A percentile compares a stretch with the other conserved stretches of the same genome.
Evolutionary conservation across 2,113 vertebrate genomes (phyloP).

Genomic region (Coreoperca whiteheadi): DNA sequence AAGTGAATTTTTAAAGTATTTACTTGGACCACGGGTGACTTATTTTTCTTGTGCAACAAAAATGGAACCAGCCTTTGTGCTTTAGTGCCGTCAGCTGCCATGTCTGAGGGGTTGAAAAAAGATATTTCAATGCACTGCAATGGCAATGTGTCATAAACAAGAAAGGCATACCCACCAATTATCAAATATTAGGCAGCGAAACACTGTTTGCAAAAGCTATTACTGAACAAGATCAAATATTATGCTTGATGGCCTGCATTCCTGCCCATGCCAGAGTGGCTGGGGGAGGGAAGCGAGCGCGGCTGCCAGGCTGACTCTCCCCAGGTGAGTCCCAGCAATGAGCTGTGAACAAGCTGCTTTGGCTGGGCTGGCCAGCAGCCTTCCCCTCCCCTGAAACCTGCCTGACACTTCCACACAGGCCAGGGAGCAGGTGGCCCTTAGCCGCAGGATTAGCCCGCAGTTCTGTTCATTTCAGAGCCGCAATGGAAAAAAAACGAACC

Average conservation of each 20-base stretch:
- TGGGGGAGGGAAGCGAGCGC: conserved; percentile 40
- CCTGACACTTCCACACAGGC: conserved; percentile 66
- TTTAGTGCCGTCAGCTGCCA: not conserved
- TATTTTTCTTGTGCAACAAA: conserved; percentile 1
- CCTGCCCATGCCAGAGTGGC: conserved; percentile 51
- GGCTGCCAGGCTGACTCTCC: conserved; percentile 75
- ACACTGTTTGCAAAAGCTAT: conserved; percentile 65
- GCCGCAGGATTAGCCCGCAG: conserved; percentile 62
- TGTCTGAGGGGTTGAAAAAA: not conserved
- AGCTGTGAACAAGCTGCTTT: conserved; percentile 84
- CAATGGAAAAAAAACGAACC: conserved; percentile 16
- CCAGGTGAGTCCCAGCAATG: conserved; percentile 80
- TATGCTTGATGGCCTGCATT: conserved; percentile 53
- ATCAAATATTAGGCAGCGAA: conserved; percentile 53
- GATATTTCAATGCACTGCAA: not conserved
- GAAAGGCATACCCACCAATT: conserved; percentile 41
- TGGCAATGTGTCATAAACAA: conserved; percentile 38
- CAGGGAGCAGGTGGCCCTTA: conserved; percentile 78
- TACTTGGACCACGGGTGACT: conserved; percentile 21
- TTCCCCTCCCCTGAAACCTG: conserved; percentile 60
- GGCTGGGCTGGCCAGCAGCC: conserved; percentile 67
- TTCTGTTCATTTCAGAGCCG: conserved; percentile 40
- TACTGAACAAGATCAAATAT: conserved; percentile 66
- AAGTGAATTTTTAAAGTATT: conserved; percentile 39
- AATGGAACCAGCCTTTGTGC: not conserved